Base-by-base conservation (phyloP, 2,113 vertebrate species). In the Zeus faber region DNA sequence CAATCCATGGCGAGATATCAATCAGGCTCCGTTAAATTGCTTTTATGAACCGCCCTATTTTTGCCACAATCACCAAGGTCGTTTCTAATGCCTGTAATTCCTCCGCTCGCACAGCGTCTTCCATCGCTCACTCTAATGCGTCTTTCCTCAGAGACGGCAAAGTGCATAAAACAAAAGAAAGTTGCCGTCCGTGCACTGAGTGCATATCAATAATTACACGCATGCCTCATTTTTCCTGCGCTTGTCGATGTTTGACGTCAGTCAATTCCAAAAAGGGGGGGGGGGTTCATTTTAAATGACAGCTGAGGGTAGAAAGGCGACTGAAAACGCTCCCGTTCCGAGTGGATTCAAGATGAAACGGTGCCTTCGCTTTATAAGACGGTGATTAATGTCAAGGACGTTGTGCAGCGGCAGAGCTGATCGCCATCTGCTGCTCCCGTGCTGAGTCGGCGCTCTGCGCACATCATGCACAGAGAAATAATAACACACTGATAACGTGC, bases 1-100 rank as follows among this genome's bases (percentile, higher is more conserved):
- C 72, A 79, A 87, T 89, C 82, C 55, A 87, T 85, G 82, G 81
- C 58, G 65, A 87, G 60, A 64, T 79, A 88, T 89, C 85, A 84
- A 77, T 85, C 81, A 77, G 60, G 68, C 49, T 48, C 74, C 67
- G 65, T 65, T 55, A 85, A 77, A 84, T 65, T 72, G 52, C 46
- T 62, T 70, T 50, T 65, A 56, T 77, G 68, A 70, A 76, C 70
- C 24, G 25, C 49, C 64, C 45, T 60, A 63, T 67, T 67, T 74
- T 61, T 65, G 33, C 11, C 33, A 51, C 51, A 56, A 70, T 77
- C 57, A 69, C 59, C 63, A 61, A 68, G 41, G 49, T 73, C 21
- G 52, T 79, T 79, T 65, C 74, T 77, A 79, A 77, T 44, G 48
- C 43, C 50, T 79, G 76, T 72, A 79, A 77, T 79, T 82, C 41